phyloP scores from a whole-genome alignment of 1,140 invertebrate genomes.

The Aphis gossypii region DNA sequence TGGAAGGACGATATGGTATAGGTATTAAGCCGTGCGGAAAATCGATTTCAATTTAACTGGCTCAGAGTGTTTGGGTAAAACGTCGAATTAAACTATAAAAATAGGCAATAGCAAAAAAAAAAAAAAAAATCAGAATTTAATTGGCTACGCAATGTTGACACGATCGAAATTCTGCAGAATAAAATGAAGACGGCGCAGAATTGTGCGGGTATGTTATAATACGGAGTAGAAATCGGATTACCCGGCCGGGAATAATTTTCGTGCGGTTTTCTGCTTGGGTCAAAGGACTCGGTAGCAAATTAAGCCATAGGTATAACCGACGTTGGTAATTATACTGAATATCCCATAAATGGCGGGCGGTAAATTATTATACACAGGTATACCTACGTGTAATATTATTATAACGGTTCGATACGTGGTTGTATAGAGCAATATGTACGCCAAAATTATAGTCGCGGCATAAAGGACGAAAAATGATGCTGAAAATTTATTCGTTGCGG shows the following conservation, averaged over 20 bases:
- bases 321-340: background rate
- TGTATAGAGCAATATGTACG: background rate
- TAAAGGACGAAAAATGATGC: background rate
- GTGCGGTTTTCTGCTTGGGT: background rate
- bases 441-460: background rate
- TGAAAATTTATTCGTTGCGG: background rate
- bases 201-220: background rate
- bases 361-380: too few species aligned
- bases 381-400: background rate
- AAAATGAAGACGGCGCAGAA: background rate
- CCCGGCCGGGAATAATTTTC: background rate
- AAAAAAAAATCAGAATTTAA: background rate
- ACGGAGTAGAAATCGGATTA: slow-evolving; percentile 13
- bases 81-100: background rate
- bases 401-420: background rate
- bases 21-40: background rate
- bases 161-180: background rate
- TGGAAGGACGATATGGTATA: background rate
- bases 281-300: background rate
- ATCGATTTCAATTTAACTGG: slow-evolving; percentile 14
- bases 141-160: background rate
- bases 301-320: background rate
- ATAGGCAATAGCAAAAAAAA: too few species aligned
- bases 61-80: background rate
- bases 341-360: background rate